phyloP scores from a whole-genome alignment of 2,113 vertebrate species.

The Chaetura pelagica region DNA sequence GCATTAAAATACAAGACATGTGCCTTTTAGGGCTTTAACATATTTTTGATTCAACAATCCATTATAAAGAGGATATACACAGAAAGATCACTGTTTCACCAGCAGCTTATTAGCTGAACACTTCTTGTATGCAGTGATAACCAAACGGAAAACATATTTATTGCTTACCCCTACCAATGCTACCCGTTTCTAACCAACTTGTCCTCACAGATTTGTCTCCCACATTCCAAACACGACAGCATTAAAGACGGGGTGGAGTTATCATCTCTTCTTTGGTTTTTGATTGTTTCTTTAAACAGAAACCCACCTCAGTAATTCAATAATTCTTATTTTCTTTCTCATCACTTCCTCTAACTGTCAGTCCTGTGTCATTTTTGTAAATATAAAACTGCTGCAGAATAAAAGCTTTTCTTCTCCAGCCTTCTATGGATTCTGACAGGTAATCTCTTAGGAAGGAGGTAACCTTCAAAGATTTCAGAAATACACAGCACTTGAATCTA shows the following conservation, averaged over 20 bases:
- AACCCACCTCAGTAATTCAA: background rate
- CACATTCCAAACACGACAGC: background rate
- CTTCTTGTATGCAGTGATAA: background rate
- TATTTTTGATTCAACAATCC: background rate
- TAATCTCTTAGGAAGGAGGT: background rate
- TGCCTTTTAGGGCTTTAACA: background rate
- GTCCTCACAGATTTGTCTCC: background rate
- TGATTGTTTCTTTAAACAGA: background rate
- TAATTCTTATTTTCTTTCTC: background rate
- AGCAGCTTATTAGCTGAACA: background rate
- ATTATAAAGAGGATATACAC: background rate
- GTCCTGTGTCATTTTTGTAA: background rate
- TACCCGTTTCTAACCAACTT: background rate
- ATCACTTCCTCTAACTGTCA: background rate
- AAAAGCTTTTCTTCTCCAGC: background rate
- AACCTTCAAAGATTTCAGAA: background rate
- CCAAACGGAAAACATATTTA: background rate
- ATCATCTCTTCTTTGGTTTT: background rate
- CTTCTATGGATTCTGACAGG: background rate
- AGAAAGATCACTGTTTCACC: background rate
- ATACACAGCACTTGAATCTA: background rate
- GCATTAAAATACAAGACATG: background rate
- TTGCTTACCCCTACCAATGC: background rate
- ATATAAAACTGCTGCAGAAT: background rate
- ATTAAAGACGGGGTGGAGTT: background rate